A percentile compares a stretch with the other conserved stretches of the same genome.
Evolutionary conservation across 2,888 invertebrate genomes (phyloP).

Genomic region (Pseudococcus jackbeardsleyi): DNA sequence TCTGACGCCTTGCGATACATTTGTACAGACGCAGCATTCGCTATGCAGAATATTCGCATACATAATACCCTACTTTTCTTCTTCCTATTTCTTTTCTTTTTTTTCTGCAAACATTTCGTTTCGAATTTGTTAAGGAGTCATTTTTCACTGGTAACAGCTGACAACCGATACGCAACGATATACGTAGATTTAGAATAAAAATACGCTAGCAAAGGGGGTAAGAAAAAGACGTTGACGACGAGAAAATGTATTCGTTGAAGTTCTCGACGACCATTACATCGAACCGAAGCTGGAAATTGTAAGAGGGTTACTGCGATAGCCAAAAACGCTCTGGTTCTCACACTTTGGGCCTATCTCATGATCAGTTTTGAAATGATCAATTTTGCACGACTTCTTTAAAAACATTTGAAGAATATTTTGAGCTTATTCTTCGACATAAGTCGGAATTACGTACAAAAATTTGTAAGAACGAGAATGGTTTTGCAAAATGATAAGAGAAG

Average conservation of each 20-base stretch:
- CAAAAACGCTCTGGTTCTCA: no score
- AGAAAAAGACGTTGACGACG: neutral
- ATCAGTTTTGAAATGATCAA: no score
- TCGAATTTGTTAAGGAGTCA: constrained; percentile 22
- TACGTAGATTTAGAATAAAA: constrained; percentile 6
- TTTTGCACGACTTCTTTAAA: no score
- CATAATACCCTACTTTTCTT: neutral
- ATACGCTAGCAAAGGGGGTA: neutral
- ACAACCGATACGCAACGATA: neutral
- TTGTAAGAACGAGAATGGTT: no score
- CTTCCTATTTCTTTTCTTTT: neutral
- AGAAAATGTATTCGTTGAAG: neutral
- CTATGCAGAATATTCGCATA: neutral
- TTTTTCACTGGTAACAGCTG: constrained; percentile 17
- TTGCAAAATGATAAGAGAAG: no score
- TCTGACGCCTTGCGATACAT: neutral
- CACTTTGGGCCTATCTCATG: no score
- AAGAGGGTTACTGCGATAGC: no score
- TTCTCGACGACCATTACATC: no score
- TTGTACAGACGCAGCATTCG: neutral
- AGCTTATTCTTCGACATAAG: no score
- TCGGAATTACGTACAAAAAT: no score
- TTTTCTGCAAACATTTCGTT: neutral
- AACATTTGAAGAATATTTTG: no score
- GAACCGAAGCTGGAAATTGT: no score